Conservation (phyloP, 2,797 vertebrate species). For the Myotis daubentonii region DNA sequence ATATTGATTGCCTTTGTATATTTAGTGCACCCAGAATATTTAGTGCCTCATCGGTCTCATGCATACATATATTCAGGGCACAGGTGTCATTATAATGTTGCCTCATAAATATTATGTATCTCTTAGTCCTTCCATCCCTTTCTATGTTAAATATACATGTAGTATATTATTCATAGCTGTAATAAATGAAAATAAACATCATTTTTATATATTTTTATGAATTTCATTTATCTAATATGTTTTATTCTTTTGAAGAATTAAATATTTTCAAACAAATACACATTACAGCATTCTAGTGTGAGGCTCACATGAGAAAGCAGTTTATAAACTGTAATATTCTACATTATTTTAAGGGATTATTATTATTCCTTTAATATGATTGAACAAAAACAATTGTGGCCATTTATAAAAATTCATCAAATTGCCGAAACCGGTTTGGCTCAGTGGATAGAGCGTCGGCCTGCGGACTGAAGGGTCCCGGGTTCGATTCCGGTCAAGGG, state of each 20-base stretch:
- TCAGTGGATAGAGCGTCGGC: no score
- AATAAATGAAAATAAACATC: background rate
- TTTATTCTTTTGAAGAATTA: background rate
- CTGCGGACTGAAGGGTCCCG: no score
- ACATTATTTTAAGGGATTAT: background rate
- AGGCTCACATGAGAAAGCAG: background rate
- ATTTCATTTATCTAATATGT: background rate
- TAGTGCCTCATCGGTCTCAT: background rate
- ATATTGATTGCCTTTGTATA: background rate
- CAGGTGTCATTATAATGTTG: background rate
- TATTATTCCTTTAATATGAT: slow-evolving; percentile 9
- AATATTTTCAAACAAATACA: slow-evolving; percentile 11
- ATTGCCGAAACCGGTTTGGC: no score
- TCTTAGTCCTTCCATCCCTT: slow-evolving; percentile 7
- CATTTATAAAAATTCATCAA: slow-evolving; percentile 8
- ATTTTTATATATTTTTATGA: slow-evolving; percentile 13
- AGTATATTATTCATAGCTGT: background rate
- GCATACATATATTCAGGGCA: background rate
- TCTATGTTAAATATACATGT: background rate
- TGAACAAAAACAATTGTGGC: slow-evolving; percentile 24
- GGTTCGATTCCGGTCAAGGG: no score
- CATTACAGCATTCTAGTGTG: background rate
- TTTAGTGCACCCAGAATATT: background rate
- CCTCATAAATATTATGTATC: background rate
- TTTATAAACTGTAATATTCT: background rate